Base-by-base conservation (phyloP, 2,888 invertebrate genomes). In the Cheilosia variabilis region DNA sequence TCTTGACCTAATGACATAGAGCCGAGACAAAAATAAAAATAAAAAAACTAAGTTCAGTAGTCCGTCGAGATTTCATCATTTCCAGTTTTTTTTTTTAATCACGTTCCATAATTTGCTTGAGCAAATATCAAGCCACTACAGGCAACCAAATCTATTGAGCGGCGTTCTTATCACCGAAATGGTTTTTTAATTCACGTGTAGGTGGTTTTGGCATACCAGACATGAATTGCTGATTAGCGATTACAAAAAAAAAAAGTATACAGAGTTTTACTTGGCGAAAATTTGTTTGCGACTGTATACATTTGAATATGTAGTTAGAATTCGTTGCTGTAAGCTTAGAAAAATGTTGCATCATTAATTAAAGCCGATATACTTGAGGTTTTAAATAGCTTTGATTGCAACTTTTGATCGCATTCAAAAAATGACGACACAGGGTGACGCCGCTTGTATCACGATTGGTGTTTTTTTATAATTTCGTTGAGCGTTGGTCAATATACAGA, bases 21-120 rank as follows among this genome's bases (percentile, higher is more conserved):
- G 52, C 9, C 27, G 7, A 24, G 45, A n/a, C 4, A 34, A 43
- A 37, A n/a, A n/a, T n/a, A n/a, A n/a, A n/a, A n/a, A n/a, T n/a
- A n/a, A 66, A 37, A 57, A 37, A 2, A 31, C 31, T 31, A 66
- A 76, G 76, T 58, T 76, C 66, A 76, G 60, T 58, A 65, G 77
- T 77, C 58, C 62, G 45, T 7, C 13, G n/a, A 62, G 43, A 77
- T 77, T 77, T 77, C 77, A 77, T 77, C 77, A 68, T 62, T 68
- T 77, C 45, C 31, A 9, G 37, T 45, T 45, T 3, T 45, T 66
- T 66, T 60, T 77, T 68, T 62, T 24, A 37, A 69, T 53, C 55
- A 50, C 47, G 57, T 31, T 34, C 13, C 47, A 17, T 50, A 57
- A 31, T 47, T 9, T 31, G 31, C 31, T 7, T 31, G 9, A 9